phyloP scores from a whole-genome alignment of 2,888 invertebrate species.

The Chaetoderma sp. region DNA sequence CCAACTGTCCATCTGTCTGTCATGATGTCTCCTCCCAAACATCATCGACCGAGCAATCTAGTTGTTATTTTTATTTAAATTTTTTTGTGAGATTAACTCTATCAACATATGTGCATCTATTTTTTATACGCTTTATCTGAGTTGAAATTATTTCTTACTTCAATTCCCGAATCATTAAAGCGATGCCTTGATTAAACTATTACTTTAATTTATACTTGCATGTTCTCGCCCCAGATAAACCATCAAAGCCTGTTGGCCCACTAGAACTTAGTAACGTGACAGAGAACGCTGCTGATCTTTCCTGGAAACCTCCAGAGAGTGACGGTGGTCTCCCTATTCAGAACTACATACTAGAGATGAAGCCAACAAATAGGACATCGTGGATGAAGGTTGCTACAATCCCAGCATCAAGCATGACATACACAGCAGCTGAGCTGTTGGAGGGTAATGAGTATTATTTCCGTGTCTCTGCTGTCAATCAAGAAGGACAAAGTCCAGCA shows the following conservation, averaged over 20 bases:
- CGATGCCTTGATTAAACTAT: neutral
- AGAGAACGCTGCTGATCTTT: constrained; percentile 38
- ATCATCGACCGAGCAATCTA: too few species aligned
- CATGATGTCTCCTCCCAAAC: neutral
- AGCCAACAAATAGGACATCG: constrained; percentile 43
- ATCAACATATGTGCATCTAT: too few species aligned
- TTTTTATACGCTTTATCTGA: neutral
- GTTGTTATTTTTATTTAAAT: too few species aligned
- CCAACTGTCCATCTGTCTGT: neutral
- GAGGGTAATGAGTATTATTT: constrained; percentile 89
- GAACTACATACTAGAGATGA: constrained; percentile 51
- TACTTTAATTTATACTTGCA: constrained; percentile 19
- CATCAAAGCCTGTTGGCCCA: constrained; percentile 41
- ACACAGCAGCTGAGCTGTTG: constrained; percentile 41
- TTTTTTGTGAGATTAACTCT: too few species aligned
- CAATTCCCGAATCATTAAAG: neutral
- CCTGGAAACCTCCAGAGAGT: constrained; percentile 55
- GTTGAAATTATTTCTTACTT: neutral
- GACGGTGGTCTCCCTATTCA: constrained; percentile 62
- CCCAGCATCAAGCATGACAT: constrained; percentile 36
- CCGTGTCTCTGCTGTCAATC: constrained; percentile 88
- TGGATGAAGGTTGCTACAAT: constrained; percentile 52
- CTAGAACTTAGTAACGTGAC: constrained; percentile 48
- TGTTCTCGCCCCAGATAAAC: constrained; percentile 3
- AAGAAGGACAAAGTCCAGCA: constrained; percentile 92